Percentiles rank a stretch among this genome's conserved stretches.
These are phyloP conservation scores for Nomada hirtipes DNA, from an alignment of 2,888 invertebrate genomes.

Conservation along the genomic window DNA sequence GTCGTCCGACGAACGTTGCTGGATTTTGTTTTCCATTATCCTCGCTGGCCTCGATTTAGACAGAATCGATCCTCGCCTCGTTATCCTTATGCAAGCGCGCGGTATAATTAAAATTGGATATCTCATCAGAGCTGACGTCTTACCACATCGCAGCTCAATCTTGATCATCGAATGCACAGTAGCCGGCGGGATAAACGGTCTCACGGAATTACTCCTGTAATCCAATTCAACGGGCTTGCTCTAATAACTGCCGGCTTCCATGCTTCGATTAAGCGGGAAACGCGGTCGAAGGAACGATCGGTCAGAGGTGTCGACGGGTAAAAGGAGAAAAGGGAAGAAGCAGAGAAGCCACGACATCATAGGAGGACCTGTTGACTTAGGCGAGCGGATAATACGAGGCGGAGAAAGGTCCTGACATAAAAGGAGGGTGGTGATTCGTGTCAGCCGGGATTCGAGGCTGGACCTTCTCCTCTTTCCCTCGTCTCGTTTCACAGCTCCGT, in stretches of 20 bases:
- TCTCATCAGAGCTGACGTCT: constrained; percentile 37
- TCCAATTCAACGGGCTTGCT: not conserved
- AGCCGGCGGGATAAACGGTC: too few relatives aligned
- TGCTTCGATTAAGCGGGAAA: constrained; percentile 20
- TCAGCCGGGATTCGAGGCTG: constrained; percentile 49
- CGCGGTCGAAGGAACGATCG: constrained; percentile 38
- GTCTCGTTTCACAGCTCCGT: constrained; percentile 34
- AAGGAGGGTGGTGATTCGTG: constrained; percentile 68
- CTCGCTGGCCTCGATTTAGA: constrained; percentile 31
- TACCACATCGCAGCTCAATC: constrained; percentile 33
- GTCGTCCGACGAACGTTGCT: constrained; percentile 12
- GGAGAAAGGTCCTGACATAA: constrained; percentile 69
- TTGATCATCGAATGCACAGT: not conserved
- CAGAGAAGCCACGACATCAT: constrained; percentile 47
- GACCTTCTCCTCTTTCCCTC: constrained; percentile 51
- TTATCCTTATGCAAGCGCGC: constrained; percentile 61
- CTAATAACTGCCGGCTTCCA: not conserved
- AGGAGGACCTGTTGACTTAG: constrained; percentile 73
- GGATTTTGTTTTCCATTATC: constrained; percentile 32
- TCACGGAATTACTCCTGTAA: constrained; percentile 18
- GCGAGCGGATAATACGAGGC: constrained; percentile 67
- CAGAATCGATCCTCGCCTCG: constrained; percentile 56
- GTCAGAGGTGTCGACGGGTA: constrained; percentile 60
- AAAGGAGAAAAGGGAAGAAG: constrained; percentile 38
- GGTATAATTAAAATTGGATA: constrained; percentile 65